Conservation (phyloP, 2,888 invertebrate species). For the Helobdella robusta region DNA sequence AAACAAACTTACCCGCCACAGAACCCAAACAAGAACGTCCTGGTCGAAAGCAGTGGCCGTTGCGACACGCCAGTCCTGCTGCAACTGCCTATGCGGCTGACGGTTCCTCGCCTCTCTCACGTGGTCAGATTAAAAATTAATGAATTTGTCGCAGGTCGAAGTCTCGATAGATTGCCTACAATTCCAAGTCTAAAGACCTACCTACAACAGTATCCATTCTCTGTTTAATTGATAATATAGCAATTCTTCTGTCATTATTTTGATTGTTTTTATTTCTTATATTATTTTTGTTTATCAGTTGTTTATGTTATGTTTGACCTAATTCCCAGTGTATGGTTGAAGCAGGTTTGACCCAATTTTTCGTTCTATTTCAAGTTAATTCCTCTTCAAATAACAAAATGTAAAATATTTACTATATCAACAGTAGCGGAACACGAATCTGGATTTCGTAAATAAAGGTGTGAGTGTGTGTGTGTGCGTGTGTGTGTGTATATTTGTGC, state of each 20-base stretch:
- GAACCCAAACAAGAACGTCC: conserved; percentile 19
- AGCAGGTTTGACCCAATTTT: no score
- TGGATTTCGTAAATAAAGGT: no score
- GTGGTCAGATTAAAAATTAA: conserved; percentile 14
- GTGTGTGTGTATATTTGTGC: neutral
- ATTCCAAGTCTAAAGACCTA: conserved; percentile 3
- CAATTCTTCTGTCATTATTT: neutral
- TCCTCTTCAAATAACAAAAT: no score
- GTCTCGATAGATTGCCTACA: neutral
- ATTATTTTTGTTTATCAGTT: neutral
- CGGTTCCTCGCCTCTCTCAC: conserved; percentile 10
- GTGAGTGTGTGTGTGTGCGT: neutral
- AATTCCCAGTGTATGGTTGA: neutral
- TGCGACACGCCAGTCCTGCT: conserved; percentile 21
- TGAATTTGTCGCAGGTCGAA: neutral
- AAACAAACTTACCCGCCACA: neutral
- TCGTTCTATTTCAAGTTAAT: no score
- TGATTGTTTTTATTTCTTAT: neutral
- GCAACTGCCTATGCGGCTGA: neutral
- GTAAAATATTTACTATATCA: no score
- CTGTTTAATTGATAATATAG: neutral
- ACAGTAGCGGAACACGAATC: no score
- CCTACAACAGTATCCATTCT: conserved; percentile 20
- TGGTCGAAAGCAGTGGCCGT: conserved; percentile 18
- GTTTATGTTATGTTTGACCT: conserved; percentile 1